Percentiles rank a stretch among this genome's conserved stretches.
phyloP scores from a whole-genome alignment of 2,888 invertebrate genomes.

The Chromoteleia sp. region DNA sequence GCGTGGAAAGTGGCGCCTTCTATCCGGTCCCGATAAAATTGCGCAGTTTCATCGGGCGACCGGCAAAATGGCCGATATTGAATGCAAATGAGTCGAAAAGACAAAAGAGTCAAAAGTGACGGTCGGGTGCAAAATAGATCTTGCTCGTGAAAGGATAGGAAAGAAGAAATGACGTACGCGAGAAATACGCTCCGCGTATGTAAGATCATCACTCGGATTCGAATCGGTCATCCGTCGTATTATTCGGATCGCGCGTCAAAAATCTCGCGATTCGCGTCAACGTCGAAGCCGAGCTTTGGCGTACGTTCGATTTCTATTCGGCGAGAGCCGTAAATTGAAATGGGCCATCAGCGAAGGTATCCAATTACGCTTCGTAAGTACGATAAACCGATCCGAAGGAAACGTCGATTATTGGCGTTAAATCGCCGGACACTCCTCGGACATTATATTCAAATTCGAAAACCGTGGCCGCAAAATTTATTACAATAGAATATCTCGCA shows the following conservation, averaged over 20 bases:
- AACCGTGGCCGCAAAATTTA: slow-evolving; percentile 31
- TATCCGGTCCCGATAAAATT: slow-evolving; percentile 6
- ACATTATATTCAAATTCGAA: slow-evolving; percentile 51
- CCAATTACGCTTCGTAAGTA: slow-evolving; percentile 32
- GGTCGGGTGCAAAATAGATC: slow-evolving; percentile 20
- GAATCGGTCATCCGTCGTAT: slow-evolving; percentile 66
- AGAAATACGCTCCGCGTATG: slow-evolving; percentile 31
- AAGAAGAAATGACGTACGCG: slow-evolving; percentile 15
- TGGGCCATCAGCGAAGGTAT: slow-evolving; percentile 22
- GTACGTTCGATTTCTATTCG: not conserved
- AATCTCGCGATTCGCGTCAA: slow-evolving; percentile 7
- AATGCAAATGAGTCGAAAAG: slow-evolving; percentile 42
- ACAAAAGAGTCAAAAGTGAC: slow-evolving; percentile 29
- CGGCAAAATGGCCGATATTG: slow-evolving; percentile 22
- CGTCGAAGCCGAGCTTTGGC: not conserved
- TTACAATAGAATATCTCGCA: slow-evolving; percentile 48
- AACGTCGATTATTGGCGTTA: slow-evolving; percentile 33
- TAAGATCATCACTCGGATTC: slow-evolving; percentile 72
- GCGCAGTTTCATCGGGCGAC: not conserved
- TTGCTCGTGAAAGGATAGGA: slow-evolving; percentile 16
- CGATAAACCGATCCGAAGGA: slow-evolving; percentile 4
- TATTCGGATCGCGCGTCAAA: slow-evolving; percentile 1
- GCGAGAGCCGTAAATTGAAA: slow-evolving; percentile 29
- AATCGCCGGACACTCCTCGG: slow-evolving; percentile 33
- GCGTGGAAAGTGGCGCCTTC: slow-evolving; percentile 24